Percentiles rank a stretch among this genome's conserved stretches.
phyloP scores from a whole-genome alignment of 92 coral and sea anemone genomes.

The Montipora capitata region DNA sequence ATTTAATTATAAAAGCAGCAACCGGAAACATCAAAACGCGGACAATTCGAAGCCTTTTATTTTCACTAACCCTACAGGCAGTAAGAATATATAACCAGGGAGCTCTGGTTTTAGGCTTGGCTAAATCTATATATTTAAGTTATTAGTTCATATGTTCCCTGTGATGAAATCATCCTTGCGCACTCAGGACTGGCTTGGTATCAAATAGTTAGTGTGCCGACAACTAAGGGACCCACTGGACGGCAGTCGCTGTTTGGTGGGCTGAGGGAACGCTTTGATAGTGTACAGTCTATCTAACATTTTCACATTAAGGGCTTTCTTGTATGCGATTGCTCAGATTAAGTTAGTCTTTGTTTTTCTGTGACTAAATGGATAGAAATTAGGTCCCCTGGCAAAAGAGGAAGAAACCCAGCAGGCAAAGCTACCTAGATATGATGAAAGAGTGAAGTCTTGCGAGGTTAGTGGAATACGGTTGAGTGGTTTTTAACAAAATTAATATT shows the following conservation, averaged over 20 bases:
- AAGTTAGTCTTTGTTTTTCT: too few relatives aligned
- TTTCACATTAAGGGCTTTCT: too few relatives aligned
- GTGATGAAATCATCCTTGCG: slow-evolving; percentile 98
- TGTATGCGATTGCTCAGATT: too few relatives aligned
- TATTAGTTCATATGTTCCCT: slow-evolving; percentile 41
- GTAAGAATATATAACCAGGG: too few relatives aligned
- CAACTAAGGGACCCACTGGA: slow-evolving; percentile 79
- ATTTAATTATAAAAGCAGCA: too few relatives aligned
- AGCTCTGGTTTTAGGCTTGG: too few relatives aligned
- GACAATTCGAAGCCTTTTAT: too few relatives aligned
- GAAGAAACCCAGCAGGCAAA: slow-evolving; percentile 69
- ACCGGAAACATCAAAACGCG: too few relatives aligned
- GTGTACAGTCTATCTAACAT: too few relatives aligned
- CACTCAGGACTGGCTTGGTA: slow-evolving; percentile 80
- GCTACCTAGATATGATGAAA: slow-evolving; percentile 85
- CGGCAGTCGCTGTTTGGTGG: slow-evolving; percentile 78
- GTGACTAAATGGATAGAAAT: slow-evolving; percentile 60
- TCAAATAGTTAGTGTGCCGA: slow-evolving; percentile 82
- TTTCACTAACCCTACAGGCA: too few relatives aligned
- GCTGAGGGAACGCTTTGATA: slow-evolving; percentile 74
- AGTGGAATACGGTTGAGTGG: not conserved
- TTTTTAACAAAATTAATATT: too few relatives aligned
- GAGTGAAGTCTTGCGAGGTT: slow-evolving; percentile 80
- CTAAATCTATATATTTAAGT: too few relatives aligned
- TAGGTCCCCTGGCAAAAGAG: slow-evolving; percentile 74